Base-by-base conservation (phyloP, 2,113 vertebrate genomes). In the Sapayoa aenigma region DNA sequence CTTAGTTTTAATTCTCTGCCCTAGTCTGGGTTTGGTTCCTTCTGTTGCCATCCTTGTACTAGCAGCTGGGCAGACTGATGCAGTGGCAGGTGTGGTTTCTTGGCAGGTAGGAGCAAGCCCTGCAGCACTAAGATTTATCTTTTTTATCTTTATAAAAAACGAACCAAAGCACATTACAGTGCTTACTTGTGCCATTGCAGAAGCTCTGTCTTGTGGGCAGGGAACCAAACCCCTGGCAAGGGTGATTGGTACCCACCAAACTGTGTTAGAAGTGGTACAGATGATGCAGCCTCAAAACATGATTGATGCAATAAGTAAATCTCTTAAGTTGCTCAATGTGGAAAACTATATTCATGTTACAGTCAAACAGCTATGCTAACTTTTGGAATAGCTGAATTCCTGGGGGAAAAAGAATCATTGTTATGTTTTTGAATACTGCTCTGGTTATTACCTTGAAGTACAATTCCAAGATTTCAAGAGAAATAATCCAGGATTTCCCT, bases 381-480 rank as follows among this genome's bases (percentile, higher is more conserved):
- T 78, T 69, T 31, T 12, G 9, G 52, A 82, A 55, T 58, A 74
- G 80, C 9, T 60, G 49, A 62, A 68, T 67, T 67, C n/a, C 46
- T 35, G 3, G 4, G 3, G 4, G 12, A 0, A 33, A 35, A 4
- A 1, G 15, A 33, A 25, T 18, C 19, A 24, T 24, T 7, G 9
- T 55, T 28, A 27, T n/a, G 9, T 8, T 74, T 84, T 83, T 67
- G 15, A 56, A 25, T 58, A 47, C 50, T 44, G 30, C 15, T 72
- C 19, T 91, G 18, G 7, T 78, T 67, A 18, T 84, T 81, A 35
- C 71, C 16, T 76, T 1, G 0, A 85, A 80, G 46, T 55, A 74
- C 30, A 50, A 39, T 81, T 86, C 37, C 1, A 19, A 42, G 23
- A 42, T 23, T 92, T 84, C 7, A 41, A 41, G 52, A 35, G 22